Percentiles rank a stretch among this genome's conserved stretches.
phyloP scores from a whole-genome alignment of 2,113 vertebrate species.

The Excalfactoria chinensis region DNA sequence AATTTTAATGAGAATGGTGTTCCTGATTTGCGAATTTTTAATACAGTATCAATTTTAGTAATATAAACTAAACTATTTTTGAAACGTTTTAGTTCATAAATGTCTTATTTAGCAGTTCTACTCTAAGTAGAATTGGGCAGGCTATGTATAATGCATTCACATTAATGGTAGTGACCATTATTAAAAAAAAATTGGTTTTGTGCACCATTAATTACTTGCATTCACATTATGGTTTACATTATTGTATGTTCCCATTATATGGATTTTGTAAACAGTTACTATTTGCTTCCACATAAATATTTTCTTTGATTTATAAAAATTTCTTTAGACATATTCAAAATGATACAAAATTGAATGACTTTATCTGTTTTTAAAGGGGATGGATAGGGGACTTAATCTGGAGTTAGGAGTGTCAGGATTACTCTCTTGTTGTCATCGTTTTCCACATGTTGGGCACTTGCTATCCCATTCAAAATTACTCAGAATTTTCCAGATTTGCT shows the following conservation, averaged over 20 bases:
- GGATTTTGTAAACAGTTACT: background rate
- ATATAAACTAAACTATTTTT: background rate
- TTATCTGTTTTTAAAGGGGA: background rate
- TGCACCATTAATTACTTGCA: background rate
- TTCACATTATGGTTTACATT: background rate
- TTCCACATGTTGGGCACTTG: background rate
- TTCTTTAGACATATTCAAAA: background rate
- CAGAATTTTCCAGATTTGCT: background rate
- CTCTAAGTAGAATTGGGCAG: background rate
- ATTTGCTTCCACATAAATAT: background rate
- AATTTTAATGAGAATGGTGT: background rate
- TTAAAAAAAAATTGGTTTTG: background rate
- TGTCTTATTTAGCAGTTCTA: background rate
- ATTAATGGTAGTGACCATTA: background rate
- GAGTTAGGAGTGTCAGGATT: background rate
- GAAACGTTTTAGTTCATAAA: background rate
- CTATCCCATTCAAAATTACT: background rate
- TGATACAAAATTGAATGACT: background rate
- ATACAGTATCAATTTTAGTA: background rate
- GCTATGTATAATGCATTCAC: background rate
- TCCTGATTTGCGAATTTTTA: background rate
- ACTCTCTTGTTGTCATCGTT: background rate
- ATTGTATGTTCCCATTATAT: fast-evolving
- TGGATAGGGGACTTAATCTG: background rate
- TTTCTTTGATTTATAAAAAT: background rate